Evolutionary conservation across 2,113 vertebrate species (phyloP), one percentile per base, ranked within the genome.

Genomic region (Himantopus leucocephalus): DNA sequence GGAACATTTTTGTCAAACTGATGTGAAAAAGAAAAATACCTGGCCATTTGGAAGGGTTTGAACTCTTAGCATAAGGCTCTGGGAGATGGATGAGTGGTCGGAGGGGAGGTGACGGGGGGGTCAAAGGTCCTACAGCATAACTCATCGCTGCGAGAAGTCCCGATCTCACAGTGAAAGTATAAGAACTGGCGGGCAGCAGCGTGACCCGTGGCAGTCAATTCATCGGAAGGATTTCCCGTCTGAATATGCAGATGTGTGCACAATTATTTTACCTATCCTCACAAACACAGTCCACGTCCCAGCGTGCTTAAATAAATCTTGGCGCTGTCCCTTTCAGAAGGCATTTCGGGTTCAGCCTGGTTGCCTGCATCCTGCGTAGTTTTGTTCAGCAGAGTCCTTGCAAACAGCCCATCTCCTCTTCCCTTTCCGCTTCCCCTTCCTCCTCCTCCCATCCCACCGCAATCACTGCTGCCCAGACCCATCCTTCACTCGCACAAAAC

Each of bases 381-480:
- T 96, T 91, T 95, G 92, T 88, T 96, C 87, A 64, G 78, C 63
- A 15, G 15, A 94, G 86, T 90, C 94, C 96, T 95, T 91, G 95
- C 95, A 94, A 91, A 96, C 92, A 95, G 88, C 37, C 55, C 12
- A 1, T 81, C 79, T 94, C 88, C 79, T 87, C 83, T 91, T 93
- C 88, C 88, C 84, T 94, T 95, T 91, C 84, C 75, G 75, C 89
- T 94, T 93, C 92, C 62, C 88, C 68, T 94, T 91, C 95, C 85
- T 90, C 84, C 93, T 93, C 91, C 95, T 95, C 80, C 53, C 8
- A 88, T 96, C 96, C 84, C 95, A 93, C 87, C 56, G 50, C 94
- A 96, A 92, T 96, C 96, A 35, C 97, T 94, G 97, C 95, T 77
- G 92, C 93, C 78, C 93, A 94, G 94, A 97, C 93, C 96, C 90